Evolutionary conservation across 2,797 vertebrate species (phyloP).

Genomic region (Platalea minor): DNA sequence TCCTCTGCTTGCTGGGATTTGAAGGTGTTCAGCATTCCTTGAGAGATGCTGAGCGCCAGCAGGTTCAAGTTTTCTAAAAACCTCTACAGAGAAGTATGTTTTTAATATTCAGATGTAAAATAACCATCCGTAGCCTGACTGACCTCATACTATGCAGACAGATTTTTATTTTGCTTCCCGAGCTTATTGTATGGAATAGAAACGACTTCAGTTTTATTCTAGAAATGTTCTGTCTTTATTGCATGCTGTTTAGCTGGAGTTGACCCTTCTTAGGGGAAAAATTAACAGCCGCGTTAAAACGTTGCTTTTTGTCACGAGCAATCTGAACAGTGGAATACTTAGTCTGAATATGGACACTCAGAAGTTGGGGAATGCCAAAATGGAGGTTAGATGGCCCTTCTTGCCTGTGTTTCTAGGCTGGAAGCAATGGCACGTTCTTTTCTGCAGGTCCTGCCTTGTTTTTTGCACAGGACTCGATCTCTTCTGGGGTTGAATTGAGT

Average conservation of each 20-base stretch:
- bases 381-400: not conserved
- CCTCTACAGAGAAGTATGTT: not conserved
- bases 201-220: not conserved
- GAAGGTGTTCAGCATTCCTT: not conserved
- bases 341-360: not conserved
- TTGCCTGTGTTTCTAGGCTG: not conserved
- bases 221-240: not conserved
- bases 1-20: not conserved
- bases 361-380: not conserved
- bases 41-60: not conserved
- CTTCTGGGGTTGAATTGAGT: not conserved
- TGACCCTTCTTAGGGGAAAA: not conserved
- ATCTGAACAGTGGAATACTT: not conserved
- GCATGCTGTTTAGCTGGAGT: not conserved
- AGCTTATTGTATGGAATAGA: not conserved
- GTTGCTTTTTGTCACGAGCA: not conserved
- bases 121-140: not conserved
- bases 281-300: not conserved
- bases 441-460: not conserved
- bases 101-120: slow-evolving; percentile 8
- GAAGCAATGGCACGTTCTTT: rapidly evolving
- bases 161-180: not conserved
- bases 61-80: not conserved
- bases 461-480: rapidly evolving
- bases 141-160: not conserved